Base-by-base conservation (phyloP, 2,888 invertebrate genomes). In the Chrysotoxum bicinctum region DNA sequence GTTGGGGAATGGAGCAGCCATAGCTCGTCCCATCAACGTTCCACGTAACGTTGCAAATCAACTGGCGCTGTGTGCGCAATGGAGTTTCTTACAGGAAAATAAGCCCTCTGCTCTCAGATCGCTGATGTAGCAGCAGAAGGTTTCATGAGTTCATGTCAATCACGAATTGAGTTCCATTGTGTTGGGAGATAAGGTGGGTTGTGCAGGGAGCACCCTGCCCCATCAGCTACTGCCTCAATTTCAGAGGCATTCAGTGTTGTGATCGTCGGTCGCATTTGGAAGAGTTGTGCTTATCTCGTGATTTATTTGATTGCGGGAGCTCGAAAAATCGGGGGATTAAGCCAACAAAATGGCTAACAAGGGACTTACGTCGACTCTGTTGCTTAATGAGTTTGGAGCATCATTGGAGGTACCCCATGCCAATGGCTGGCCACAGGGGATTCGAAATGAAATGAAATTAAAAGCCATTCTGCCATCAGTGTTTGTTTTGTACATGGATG, bases 211-310 rank as follows among this genome's bases (percentile, higher is more conserved):
- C 37, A 26, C 56, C 23, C 64, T 69, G 56, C 66, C 48, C 60
- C 68, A 40, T 50, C 62, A 60, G 79, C 75, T 69, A 70, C 85
- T 64, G 70, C 75, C 54, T 45, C 74, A 80, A 80, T 76, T 81
- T 85, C 21, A 77, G 69, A 80, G 85, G 69, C 81, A 76, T 54
- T 68, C 79, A 45, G 64, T 80, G 79, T 68, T 75, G n/a, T n/a
- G 79, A 75, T 70, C 84, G 79, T 52, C 69, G 16, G 52, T 16
- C 30, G 45, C 30, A 52, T 21, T 56, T 35, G 56, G 58, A 58
- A 64, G 64, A 68, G 81, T 77, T 85, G 81, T 85, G 81, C 81
- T 85, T 86, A 86, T 86, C 86, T 82, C 45, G 85, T 85, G 85
- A 86, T 86, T 86, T 86, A 86, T 86, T 86, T 74, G 86, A 86